Base-by-base conservation (phyloP, 2,888 invertebrate genomes). In the Tryphoninae sp. region DNA sequence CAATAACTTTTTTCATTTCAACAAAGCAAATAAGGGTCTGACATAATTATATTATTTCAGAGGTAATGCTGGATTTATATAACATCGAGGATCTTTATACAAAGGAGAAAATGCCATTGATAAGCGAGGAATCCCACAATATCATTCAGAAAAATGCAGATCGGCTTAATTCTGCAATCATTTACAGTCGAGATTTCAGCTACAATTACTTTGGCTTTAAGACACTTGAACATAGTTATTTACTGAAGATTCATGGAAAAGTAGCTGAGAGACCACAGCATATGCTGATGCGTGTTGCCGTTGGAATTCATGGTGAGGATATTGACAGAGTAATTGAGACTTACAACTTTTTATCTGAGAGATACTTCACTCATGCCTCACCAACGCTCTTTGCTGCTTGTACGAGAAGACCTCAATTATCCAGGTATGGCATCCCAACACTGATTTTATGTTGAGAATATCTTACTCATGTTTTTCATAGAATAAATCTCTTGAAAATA, bases 131-230 rank as follows among this genome's bases (percentile, higher is more conserved):
- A 84, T 95, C 96, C 88, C 95, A 97, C 88, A 94, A 96, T 45
- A 95, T 98, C 65, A 95, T 99, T 11, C 95, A 96, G 93, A 94
- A 96, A 79, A 95, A 99, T 92, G 96, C 97, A n/a, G 97, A 98
- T 88, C 94, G 94, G 82, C 93, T 99, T 68, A 98, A 99, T 92
- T 98, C 98, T 0, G 96, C 98, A 22, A 98, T 99, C 87, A 97
- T 99, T 55, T 98, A 99, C 92, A 98, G 99, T 90, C 94, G 99
- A 86, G 99, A 99, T 92, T 99, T 97, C 92, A 96, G 95, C 80
- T 99, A 99, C 92, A 98, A 98, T 90, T 99, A 98, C 91, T 99
- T 99, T 94, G 99, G 99, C n/a, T 99, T 99, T 90, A 99, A 99
- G 94, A 99, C 99, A 0, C 93, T 99, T 74, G 99, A 99, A 90